These are phyloP conservation scores for Anthopleura sola DNA, from an alignment of 64 coral and sea anemone species.

Conservation along the genomic window DNA sequence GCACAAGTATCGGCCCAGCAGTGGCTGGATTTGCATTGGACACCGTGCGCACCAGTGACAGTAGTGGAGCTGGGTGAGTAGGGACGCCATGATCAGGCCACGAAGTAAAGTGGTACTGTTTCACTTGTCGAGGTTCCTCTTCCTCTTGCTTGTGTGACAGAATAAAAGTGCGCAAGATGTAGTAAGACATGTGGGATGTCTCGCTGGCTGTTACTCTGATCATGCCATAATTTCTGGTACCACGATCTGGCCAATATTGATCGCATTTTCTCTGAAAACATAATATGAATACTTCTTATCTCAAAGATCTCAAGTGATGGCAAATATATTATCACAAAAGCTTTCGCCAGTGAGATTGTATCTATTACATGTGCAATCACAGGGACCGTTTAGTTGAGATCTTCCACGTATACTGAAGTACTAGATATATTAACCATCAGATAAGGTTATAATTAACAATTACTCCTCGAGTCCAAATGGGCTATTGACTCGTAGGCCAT, in stretches of 20 bases:
- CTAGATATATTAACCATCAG: no score
- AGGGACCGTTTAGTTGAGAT: no score
- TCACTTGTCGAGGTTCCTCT: slow-evolving; percentile 56
- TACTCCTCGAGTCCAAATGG: no score
- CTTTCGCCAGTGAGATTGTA: no score
- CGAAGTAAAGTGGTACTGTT: slow-evolving; percentile 82
- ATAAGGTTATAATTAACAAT: no score
- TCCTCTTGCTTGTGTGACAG: slow-evolving; percentile 45
- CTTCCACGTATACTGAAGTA: no score
- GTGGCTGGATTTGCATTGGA: slow-evolving; percentile 47
- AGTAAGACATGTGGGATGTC: slow-evolving; percentile 81
- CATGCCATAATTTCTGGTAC: slow-evolving; percentile 59
- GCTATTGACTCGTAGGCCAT: no score
- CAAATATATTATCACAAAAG: no score
- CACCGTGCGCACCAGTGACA: slow-evolving; percentile 77
- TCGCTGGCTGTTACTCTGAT: slow-evolving; percentile 64
- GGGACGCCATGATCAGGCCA: slow-evolving; percentile 97
- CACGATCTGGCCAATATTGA: slow-evolving; percentile 91
- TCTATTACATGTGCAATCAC: no score
- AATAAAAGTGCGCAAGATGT: slow-evolving; percentile 66
- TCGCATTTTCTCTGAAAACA: slow-evolving; percentile 73
- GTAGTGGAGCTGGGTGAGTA: slow-evolving; percentile 62
- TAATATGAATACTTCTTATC: background rate
- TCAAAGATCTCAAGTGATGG: background rate
- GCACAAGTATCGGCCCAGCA: slow-evolving; percentile 70